Evolutionary conservation across 64 coral and sea anemone species (phyloP), one percentile per base, ranked within the genome.

Genomic region (Anthopleura sola): DNA sequence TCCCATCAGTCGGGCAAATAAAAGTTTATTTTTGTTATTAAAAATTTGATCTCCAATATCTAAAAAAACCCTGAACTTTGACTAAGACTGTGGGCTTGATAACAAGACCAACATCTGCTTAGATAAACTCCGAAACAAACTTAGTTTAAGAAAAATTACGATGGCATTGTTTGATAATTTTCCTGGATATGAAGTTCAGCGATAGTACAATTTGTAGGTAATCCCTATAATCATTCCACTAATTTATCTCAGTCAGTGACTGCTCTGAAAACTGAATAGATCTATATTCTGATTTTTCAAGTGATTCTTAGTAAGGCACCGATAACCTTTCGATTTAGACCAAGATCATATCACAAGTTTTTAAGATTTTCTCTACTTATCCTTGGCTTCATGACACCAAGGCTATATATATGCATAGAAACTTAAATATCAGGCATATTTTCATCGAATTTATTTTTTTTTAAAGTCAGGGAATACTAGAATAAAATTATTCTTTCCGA

Each of bases 241-340:
- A 79, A 79, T 79, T 46, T 23, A 79, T 79, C 44, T 48, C 24
- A 26, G 76, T 38, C 5, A 79, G 36, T 44, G 76, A 79, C 76
- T 79, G 17, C 3, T 44, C 76, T 79, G 24, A 79, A 48, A n/a
- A 18, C 3, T 9, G 66, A 71, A 20, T 71, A 79, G 44, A 79
- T 79, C 76, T 79, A 48, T 20, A 37, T 79, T 71, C 31, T 79
- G 76, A 79, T 79, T 79, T 44, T 79, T 79, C 76, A 79, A 79
- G 76, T 44, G 76, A 79, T 44, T 79, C 76, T 79, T 79, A 79
- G 20, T 44, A 40, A 23, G 18, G 10, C 6, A 18, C 21, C 39
- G 76, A 79, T 79, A 79, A 48, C 76, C 37, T 38, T 79, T 79
- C 21, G 19, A 77, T 79, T 79, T 79, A 79, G 15, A 38, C 76